These are phyloP conservation scores for Saturnia japonica DNA, from an alignment of 2,888 invertebrate genomes.

Conservation along the genomic window DNA sequence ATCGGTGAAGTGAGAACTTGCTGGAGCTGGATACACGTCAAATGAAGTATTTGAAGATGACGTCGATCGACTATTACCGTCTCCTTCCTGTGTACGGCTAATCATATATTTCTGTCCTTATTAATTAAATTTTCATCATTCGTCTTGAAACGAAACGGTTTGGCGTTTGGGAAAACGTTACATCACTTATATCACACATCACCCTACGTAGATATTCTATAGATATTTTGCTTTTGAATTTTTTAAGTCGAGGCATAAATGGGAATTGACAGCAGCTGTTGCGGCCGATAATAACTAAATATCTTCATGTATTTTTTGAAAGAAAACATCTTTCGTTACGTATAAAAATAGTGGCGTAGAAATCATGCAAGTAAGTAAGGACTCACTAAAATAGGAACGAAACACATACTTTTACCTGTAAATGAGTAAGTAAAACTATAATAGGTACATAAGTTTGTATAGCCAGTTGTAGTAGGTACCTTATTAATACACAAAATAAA, in stretches of 20 bases:
- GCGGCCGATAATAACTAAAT: slow-evolving; percentile 13
- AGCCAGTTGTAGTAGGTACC: not conserved
- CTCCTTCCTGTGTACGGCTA: slow-evolving; percentile 72
- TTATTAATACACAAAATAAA: too few species aligned
- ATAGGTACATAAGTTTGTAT: not conserved
- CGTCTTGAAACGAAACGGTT: slow-evolving; percentile 65
- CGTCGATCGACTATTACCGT: slow-evolving; percentile 64
- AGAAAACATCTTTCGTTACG: not conserved
- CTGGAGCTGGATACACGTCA: slow-evolving; percentile 64
- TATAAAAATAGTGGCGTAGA: not conserved
- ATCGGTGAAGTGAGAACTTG: slow-evolving; percentile 54
- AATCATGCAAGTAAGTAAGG: not conserved
- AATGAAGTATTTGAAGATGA: slow-evolving; percentile 70
- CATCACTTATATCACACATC: slow-evolving; percentile 54
- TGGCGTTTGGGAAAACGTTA: slow-evolving; percentile 61
- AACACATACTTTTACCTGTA: not conserved
- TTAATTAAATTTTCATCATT: slow-evolving; percentile 57
- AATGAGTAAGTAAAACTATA: not conserved
- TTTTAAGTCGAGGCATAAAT: slow-evolving; percentile 46
- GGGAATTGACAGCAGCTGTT: slow-evolving; percentile 41
- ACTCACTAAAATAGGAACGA: not conserved
- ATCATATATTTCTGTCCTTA: slow-evolving; percentile 64
- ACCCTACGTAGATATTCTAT: slow-evolving; percentile 52
- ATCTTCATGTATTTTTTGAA: slow-evolving; percentile 1
- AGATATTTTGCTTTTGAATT: slow-evolving; percentile 52